phyloP scores from a whole-genome alignment of 30 jellyfish, hydroid and myxozoan genomes.

The Calvadosia cruxmelitensis region DNA sequence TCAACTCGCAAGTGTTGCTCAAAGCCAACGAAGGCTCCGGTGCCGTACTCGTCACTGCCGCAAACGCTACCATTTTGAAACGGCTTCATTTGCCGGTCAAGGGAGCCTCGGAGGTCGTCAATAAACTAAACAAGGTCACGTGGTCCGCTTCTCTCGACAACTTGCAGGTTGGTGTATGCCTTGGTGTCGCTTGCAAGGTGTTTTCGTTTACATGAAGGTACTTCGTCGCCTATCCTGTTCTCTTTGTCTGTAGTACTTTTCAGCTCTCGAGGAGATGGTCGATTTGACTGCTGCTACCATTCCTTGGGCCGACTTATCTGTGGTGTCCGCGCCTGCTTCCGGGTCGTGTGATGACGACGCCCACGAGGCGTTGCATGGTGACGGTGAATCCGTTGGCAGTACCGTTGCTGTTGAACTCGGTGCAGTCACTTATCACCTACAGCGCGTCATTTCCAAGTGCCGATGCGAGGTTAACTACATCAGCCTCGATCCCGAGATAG shows the following conservation, averaged over 20 bases:
- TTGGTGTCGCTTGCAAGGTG: not conserved
- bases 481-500: slow-evolving; percentile 90
- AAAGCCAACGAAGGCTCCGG: slow-evolving; percentile 78
- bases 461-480: slow-evolving; percentile 72
- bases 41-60: slow-evolving; percentile 73
- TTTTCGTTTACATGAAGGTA: not conserved
- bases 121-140: slow-evolving; percentile 77
- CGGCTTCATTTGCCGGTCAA: slow-evolving; percentile 75
- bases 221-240: not conserved
- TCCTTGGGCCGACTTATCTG: slow-evolving; percentile 75
- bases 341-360: slow-evolving; percentile 15
- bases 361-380: slow-evolving; percentile 42
- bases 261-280: slow-evolving; percentile 43
- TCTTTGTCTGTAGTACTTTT: slow-evolving; percentile 48
- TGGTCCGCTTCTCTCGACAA: slow-evolving; percentile 79
- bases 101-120: slow-evolving; percentile 50
- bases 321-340: slow-evolving; percentile 38
- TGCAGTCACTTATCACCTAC: slow-evolving; percentile 61
- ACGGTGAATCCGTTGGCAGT: slow-evolving; percentile 78
- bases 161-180: slow-evolving; percentile 39
- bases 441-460: slow-evolving; percentile 78
- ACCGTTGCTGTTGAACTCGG: slow-evolving; percentile 56
- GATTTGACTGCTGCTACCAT: slow-evolving; percentile 65
- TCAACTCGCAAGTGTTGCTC: slow-evolving; percentile 89
- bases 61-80: slow-evolving; percentile 81